Evolutionary conservation across 2,113 vertebrate genomes (phyloP), one percentile per base, ranked within the genome.

Genomic region (Phaethon lepturus): DNA sequence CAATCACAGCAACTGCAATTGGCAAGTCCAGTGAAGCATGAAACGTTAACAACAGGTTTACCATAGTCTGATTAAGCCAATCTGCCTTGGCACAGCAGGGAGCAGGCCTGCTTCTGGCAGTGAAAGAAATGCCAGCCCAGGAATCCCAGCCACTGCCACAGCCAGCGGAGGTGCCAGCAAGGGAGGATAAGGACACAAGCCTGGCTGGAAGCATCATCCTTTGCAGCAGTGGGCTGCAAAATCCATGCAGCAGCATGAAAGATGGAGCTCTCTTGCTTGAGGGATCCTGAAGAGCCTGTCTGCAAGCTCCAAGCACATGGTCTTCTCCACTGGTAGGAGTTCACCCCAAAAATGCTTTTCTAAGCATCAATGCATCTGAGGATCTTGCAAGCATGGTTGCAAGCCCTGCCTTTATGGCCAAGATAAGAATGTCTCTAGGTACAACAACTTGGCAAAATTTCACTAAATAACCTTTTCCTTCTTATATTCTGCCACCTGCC

Each of bases 1-100:
- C 80, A 58, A 88, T 86, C 63, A 55, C 42, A 92, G 85, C 59
- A 87, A 64, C 91, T 87, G 45, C 52, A 74, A 84, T 3, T 35
- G 60, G 68, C 56, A 75, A 84, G 4, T 52, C 49, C 84, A 85
- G 74, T 0, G 3, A 93, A 90, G 77, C 0, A 0, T 17, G 45
- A 74, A 96, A 58, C 67, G 91, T 42, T 88, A 93, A 72, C 93
- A 90, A 81, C 68, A 58, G 71, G 77, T 87, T 84, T 81, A 78
- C 86, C 66, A 44, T 2, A n/a, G 35, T 3, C 83, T 78, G 78
- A 92, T 85, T 60, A 68, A 87, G 89, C 73, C 80, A 81, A 79
- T 90, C 77, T 82, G 66, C 73, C 60, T 56, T 33, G 47, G 73
- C 33, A 1, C 79, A 75, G 83, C 64, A 58, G 76, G 79, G 24